Conservation (phyloP, 2,888 invertebrate genomes). For the Didymodactylos carnosus region DNA sequence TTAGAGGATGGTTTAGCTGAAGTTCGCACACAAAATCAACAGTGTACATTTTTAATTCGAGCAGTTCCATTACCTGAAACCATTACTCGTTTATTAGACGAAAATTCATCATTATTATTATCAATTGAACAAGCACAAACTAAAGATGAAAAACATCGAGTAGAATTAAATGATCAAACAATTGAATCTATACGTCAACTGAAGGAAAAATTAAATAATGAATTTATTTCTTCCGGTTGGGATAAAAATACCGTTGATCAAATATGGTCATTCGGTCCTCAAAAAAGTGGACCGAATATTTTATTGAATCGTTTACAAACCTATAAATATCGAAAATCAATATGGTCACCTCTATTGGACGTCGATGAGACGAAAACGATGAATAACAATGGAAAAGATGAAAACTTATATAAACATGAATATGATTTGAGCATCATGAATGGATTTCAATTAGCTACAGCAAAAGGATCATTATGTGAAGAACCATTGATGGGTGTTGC, state of each 20-base stretch:
- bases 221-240: slow-evolving; percentile 42
- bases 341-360: neutral
- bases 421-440: slow-evolving; percentile 20
- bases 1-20: slow-evolving; percentile 23
- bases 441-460: slow-evolving; percentile 46
- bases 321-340: neutral
- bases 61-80: slow-evolving; percentile 55
- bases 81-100: slow-evolving; percentile 51
- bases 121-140: neutral
- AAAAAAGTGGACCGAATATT: slow-evolving; percentile 67
- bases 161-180: slow-evolving; percentile 17
- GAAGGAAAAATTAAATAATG: slow-evolving; percentile 42
- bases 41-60: slow-evolving; percentile 50
- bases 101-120: slow-evolving; percentile 36
- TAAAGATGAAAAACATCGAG: neutral
- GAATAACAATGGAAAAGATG: neutral
- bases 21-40: slow-evolving; percentile 50
- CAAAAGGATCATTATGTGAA: slow-evolving; percentile 80
- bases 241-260: slow-evolving; percentile 20
- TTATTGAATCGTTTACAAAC: slow-evolving; percentile 48
- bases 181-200: slow-evolving; percentile 26
- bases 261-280: slow-evolving; percentile 80
- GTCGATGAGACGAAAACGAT: neutral
- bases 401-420: neutral
- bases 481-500: slow-evolving; percentile 87